Percentiles rank a stretch among this genome's conserved stretches.
Conservation (phyloP, 2,888 invertebrate genomes). For the Creontiades dilutus region DNA sequence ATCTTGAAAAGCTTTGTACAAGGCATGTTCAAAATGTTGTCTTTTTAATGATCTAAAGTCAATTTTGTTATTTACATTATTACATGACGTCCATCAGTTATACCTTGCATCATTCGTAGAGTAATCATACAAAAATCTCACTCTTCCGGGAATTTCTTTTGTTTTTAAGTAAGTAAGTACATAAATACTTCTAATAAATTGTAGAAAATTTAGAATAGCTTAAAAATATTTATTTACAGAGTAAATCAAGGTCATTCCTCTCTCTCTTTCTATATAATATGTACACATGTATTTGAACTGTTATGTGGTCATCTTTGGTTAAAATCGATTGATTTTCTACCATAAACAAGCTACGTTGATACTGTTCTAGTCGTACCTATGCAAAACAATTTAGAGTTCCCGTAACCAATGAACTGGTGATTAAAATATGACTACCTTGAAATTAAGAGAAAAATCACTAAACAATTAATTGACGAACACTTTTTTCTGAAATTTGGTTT, state of each 20-base stretch:
- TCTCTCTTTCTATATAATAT: not conserved
- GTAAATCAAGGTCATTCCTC: conserved; percentile 17
- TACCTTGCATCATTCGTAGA: conserved; percentile 47
- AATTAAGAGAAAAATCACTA: too few species aligned
- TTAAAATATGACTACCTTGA: too few species aligned
- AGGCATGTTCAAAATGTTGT: not conserved
- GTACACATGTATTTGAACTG: not conserved
- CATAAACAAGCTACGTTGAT: too few species aligned
- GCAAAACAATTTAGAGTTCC: too few species aligned
- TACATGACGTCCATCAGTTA: conserved; percentile 44
- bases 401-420: too few species aligned
- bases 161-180: not conserved
- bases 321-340: too few species aligned
- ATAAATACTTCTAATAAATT: conserved; percentile 9
- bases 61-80: conserved; percentile 19
- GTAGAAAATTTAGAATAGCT: not conserved
- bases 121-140: conserved; percentile 16
- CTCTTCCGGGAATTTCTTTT: conserved; percentile 26
- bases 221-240: conserved; percentile 24
- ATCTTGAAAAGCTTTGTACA: conserved; percentile 34
- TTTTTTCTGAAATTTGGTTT: too few species aligned
- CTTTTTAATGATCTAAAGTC: conserved; percentile 6
- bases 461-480: too few species aligned
- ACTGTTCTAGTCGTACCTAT: too few species aligned
- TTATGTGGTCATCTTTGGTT: not conserved